A percentile compares a stretch with the other conserved stretches of the same genome.
These are phyloP conservation scores for Orussus abietinus DNA, from an alignment of 1,140 invertebrate genomes.

Conservation along the genomic window DNA sequence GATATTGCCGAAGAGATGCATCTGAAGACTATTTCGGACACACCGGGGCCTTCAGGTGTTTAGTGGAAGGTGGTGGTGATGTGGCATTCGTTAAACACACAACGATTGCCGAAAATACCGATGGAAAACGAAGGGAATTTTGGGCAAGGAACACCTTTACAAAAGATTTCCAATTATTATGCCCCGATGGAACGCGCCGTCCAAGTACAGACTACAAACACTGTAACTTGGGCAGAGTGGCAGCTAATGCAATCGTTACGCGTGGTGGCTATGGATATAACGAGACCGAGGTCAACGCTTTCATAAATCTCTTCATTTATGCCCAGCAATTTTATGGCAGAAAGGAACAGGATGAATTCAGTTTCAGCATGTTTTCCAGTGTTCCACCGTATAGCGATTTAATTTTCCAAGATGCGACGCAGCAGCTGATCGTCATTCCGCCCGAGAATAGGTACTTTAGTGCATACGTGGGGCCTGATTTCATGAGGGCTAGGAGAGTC, in stretches of 20 bases:
- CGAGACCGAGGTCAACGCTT: conserved; percentile 76
- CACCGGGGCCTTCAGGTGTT: conserved; percentile 86
- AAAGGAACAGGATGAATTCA: conserved; percentile 80
- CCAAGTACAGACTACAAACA: conserved; percentile 72
- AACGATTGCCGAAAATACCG: conserved; percentile 86
- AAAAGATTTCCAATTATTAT: conserved; percentile 91
- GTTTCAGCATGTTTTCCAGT: conserved; percentile 88
- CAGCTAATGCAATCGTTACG: conserved; percentile 88
- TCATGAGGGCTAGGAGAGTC: conserved; percentile 70
- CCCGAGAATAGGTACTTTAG: conserved; percentile 62
- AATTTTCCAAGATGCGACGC: conserved; percentile 89
- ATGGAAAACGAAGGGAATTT: conserved; percentile 81
- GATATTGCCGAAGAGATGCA: conserved; percentile 79
- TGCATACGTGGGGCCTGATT: conserved; percentile 69
- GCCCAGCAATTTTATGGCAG: conserved; percentile 87
- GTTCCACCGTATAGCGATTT: conserved; percentile 75
- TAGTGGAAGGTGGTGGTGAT: conserved; percentile 92
- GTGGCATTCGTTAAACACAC: conserved; percentile 94
- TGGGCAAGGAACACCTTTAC: conserved; percentile 91
- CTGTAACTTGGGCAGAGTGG: conserved; percentile 89
- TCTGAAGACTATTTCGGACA: conserved; percentile 87
- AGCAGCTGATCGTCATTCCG: conserved; percentile 71
- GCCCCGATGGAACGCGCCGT: conserved; percentile 83
- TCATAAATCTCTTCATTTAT: conserved; percentile 83
- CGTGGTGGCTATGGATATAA: conserved; percentile 71